Conservation (phyloP, 2,888 invertebrate genomes). For the Meandrusa payeni region DNA sequence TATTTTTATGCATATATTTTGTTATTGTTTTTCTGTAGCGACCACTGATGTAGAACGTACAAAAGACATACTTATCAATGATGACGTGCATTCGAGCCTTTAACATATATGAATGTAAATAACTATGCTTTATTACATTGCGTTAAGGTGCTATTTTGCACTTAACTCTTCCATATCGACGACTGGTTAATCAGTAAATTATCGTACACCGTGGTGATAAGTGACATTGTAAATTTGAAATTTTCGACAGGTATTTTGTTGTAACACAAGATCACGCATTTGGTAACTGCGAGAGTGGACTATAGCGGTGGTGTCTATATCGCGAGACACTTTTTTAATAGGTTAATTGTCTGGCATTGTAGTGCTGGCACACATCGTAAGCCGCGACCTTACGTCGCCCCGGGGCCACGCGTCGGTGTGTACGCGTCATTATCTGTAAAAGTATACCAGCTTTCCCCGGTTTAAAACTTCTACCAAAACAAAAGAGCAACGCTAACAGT, state of each 20-base stretch:
- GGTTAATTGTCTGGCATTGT: constrained; percentile 79
- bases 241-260: no score
- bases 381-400: constrained; percentile 71
- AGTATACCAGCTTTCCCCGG: no score
- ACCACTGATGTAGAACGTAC: background rate
- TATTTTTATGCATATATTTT: no score
- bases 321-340: constrained; percentile 69
- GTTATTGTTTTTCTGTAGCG: background rate
- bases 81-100: background rate
- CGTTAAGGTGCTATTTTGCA: no score
- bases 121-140: no score
- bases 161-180: no score
- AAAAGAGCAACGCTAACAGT: no score
- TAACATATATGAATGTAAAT: constrained; percentile 2
- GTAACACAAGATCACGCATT: no score
- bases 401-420: constrained; percentile 63
- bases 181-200: no score
- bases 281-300: constrained; percentile 51
- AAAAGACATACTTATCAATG: background rate
- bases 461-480: no score
- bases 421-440: constrained; percentile 60
- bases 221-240: no score
- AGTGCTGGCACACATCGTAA: constrained; percentile 73
- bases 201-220: no score
- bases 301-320: constrained; percentile 60